Conservation (phyloP, 2,797 vertebrate genomes). For the Helarctos malayanus region DNA sequence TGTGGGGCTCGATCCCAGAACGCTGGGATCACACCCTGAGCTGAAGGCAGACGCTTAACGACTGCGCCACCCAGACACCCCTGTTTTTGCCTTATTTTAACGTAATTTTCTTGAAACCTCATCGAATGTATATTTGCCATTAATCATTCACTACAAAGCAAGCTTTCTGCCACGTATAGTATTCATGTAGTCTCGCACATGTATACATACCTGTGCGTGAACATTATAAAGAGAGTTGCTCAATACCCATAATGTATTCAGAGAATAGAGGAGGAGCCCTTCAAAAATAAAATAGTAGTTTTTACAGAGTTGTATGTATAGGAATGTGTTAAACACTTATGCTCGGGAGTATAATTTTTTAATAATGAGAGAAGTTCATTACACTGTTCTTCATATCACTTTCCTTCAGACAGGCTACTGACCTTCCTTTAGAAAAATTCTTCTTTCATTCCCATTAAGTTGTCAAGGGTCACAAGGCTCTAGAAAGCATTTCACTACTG, state of each 20-base stretch:
- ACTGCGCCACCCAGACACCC: too few species aligned
- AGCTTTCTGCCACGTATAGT: slow-evolving; percentile 20
- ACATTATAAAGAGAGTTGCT: not conserved
- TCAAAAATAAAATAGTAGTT: slow-evolving; percentile 22
- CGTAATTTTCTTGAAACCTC: slow-evolving; percentile 19
- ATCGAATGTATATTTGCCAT: slow-evolving; percentile 42
- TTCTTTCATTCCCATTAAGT: slow-evolving; percentile 26
- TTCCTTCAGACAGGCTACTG: slow-evolving; percentile 27
- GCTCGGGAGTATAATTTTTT: slow-evolving; percentile 22
- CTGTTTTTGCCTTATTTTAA: slow-evolving; percentile 62
- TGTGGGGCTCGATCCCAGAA: too few species aligned
- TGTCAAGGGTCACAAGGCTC: not conserved
- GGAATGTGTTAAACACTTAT: slow-evolving; percentile 8
- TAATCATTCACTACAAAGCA: slow-evolving; percentile 40
- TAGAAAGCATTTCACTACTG: slow-evolving; percentile 51
- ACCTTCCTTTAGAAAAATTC: slow-evolving; percentile 2
- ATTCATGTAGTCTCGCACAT: not conserved
- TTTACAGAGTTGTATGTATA: not conserved
- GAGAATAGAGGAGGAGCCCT: not conserved
- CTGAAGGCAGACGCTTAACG: too few species aligned
- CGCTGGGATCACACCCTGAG: too few species aligned
- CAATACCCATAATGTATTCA: not conserved
- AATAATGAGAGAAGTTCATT: slow-evolving; percentile 57
- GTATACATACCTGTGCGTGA: not conserved
- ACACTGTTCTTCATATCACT: slow-evolving; percentile 37